Base-by-base conservation (phyloP, 1,140 invertebrate species). In the Dinoponera quadriceps region DNA sequence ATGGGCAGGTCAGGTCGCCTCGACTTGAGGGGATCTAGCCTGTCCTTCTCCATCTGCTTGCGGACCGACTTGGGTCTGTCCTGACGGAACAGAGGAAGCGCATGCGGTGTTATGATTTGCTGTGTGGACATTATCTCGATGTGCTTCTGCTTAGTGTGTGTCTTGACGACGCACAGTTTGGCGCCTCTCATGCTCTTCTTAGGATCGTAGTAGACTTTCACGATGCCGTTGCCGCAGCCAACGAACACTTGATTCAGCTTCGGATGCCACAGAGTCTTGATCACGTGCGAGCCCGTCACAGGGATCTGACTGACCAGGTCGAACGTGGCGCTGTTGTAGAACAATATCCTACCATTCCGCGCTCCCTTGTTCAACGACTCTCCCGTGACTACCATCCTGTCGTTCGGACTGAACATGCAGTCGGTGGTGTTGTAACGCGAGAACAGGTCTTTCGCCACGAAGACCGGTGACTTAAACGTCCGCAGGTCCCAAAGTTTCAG, bases 101-200 rank as follows among this genome's bases (percentile, higher is more conserved):
- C 98, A 92, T 99, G 98, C 0, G 99, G 98, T 1, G 99, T 99
- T 18, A 99, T 99, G n/a, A 99, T 98, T 90, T 99, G 98, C 82
- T 98, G 97, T 0, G 97, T 96, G 55, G 97, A 97, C 59, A 99
- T 96, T 78, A 99, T 96, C 93, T 99, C 98, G 0, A 97, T 96
- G 5, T 97, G 96, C 87, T 97, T 97, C 25, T 96, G 96, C 92
- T 97, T 98, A 65, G 96, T 95, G 89, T 96, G 96, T 0, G 96
- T 96, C 93, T 99, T 99, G 0, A 97, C 96, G 13, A 97, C 97
- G 93, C 98, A 99, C 7, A 99, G 93, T 91, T 98, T 98, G 0
- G 98, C 99, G 2, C 99, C 99, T 54, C 99, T 95, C 51, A 98
- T 94, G 93, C 98, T 98, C 65, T 96, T 95, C 73, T 97, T 96